These are phyloP conservation scores for Calyptommatus sinebrachiatus DNA, from an alignment of 2,113 vertebrate species.

Conservation along the genomic window DNA sequence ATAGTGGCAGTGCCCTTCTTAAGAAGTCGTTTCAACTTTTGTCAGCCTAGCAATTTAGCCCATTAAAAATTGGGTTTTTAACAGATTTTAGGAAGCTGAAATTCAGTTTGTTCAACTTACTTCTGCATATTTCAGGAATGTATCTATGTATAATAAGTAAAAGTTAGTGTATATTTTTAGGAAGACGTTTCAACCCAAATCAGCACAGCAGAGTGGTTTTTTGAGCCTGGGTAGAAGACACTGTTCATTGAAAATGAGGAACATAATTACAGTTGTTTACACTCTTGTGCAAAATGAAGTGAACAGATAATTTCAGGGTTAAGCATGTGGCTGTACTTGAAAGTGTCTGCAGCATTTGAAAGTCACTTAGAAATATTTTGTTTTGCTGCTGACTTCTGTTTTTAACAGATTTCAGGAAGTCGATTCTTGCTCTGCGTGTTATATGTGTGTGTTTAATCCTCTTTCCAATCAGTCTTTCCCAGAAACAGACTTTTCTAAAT, in stretches of 20 bases:
- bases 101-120: too few relatives aligned
- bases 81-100: too few relatives aligned
- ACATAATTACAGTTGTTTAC: neutral
- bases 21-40: too few relatives aligned
- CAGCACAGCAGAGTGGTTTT: neutral
- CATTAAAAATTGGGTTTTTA: too few relatives aligned
- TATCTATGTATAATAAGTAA: too few relatives aligned
- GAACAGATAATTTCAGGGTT: neutral
- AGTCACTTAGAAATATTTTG: conserved; percentile 5
- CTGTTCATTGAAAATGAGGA: neutral
- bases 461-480: neutral
- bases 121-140: too few relatives aligned
- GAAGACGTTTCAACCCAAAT: neutral
- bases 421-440: neutral
- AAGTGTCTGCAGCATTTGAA: neutral
- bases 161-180: neutral
- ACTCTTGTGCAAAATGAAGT: neutral
- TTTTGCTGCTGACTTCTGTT: neutral
- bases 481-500: conserved; percentile 10
- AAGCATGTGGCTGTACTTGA: neutral
- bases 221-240: neutral
- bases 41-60: too few relatives aligned
- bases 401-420: neutral
- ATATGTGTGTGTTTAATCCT: conserved; percentile 7
- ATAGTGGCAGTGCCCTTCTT: too few relatives aligned